These are phyloP conservation scores for Aix galericulata DNA, from an alignment of 2,113 vertebrate species.

Conservation along the genomic window DNA sequence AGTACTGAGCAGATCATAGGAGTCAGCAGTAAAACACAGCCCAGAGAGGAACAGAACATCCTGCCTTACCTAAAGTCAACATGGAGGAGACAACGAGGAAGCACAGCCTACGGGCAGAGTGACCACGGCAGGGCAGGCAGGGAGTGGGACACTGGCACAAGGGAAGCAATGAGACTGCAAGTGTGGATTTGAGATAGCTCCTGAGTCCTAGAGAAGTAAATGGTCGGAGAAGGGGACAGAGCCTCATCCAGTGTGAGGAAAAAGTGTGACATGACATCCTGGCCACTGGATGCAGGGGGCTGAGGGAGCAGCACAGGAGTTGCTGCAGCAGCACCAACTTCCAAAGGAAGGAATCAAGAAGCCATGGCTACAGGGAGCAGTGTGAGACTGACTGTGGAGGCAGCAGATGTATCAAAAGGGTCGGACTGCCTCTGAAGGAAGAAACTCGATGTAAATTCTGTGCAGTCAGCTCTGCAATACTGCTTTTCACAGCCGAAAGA, in stretches of 20 bases:
- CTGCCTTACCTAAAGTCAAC: not conserved
- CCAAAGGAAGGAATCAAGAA: not conserved
- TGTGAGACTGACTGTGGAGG: not conserved
- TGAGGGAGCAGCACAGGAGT: not conserved
- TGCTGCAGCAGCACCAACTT: not conserved
- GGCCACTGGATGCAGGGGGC: not conserved
- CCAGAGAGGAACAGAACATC: conserved; percentile 22
- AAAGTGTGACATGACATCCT: not conserved
- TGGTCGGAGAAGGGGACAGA: not conserved
- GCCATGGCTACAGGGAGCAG: not conserved
- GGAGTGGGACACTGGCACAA: not conserved
- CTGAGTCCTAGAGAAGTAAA: not conserved
- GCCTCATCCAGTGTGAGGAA: not conserved
- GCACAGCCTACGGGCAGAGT: not conserved
- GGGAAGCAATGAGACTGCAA: not conserved
- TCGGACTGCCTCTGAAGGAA: not conserved
- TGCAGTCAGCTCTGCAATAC: not conserved
- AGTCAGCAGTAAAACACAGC: not conserved
- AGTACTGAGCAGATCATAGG: not conserved
- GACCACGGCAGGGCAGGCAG: not conserved
- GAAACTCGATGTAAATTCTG: not conserved
- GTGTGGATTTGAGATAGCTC: not conserved
- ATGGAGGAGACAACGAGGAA: not conserved
- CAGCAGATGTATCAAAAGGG: not conserved
- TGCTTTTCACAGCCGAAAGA: not conserved